A percentile compares a stretch with the other conserved stretches of the same genome.
Evolutionary conservation across 1,140 invertebrate genomes (phyloP).

Genomic region (silkworm (Bombyx mori)): ASM3026992v2 NC_085116.1:9492501-9493000

Average conservation of each 20-base stretch:
- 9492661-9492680: slow-evolving; percentile 29
- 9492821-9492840: slow-evolving; percentile 7
- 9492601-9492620: too few relatives aligned
- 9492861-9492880: slow-evolving; percentile 26
- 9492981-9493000: slow-evolving; percentile 44
- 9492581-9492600: too few relatives aligned
- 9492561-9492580: too few relatives aligned
- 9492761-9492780: slow-evolving; percentile 42
- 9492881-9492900: slow-evolving; percentile 39
- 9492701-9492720: slow-evolving; percentile 18
- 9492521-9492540: too few relatives aligned
- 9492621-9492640: slow-evolving; percentile 28
- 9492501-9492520: too few relatives aligned
- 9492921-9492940: slow-evolving; percentile 45
- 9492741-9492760: slow-evolving; percentile 43
- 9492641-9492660: slow-evolving; percentile 40
- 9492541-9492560: too few relatives aligned
- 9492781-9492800: slow-evolving; percentile 31
- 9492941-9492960: slow-evolving; percentile 29
- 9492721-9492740: slow-evolving; percentile 31
- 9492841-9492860: slow-evolving; percentile 17
- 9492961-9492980: slow-evolving; percentile 44
- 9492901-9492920: slow-evolving; percentile 27
- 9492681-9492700: slow-evolving; percentile 31
- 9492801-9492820: slow-evolving; percentile 18